Evolutionary conservation across 1,140 invertebrate genomes (phyloP), one percentile per base, ranked within the genome.

Genomic region (Coenobita brevimanus): DNA sequence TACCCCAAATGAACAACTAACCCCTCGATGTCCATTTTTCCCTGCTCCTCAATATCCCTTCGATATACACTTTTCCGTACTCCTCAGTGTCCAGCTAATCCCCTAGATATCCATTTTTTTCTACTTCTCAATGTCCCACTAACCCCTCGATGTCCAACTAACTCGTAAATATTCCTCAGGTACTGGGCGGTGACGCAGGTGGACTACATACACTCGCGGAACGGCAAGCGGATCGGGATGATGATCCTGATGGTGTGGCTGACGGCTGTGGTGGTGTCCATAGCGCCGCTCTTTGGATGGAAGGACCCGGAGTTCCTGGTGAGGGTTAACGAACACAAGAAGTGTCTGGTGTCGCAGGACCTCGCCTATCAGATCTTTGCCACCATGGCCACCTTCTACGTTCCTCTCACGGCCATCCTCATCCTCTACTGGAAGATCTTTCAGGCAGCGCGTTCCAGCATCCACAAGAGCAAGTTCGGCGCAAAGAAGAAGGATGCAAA

Each of bases 171-270:
- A n/a, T 36, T 33, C 30, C 38, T 43, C 93, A 98, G 97, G 92
- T 99, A 98, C 93, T 98, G 97, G 97, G 97, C 97, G 85, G 97
- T 99, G 89, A 98, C 97, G 46, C 95, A 98, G 92, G 96, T 99
- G 76, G 97, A 98, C 94, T 99, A 99, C 94, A 97, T 98, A 91
- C 96, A 97, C 92, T 96, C 96, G 54, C 94, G 97, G 90, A 97
- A 96, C 91, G 95, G 96, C 76, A 94, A 94, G 89, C 94, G 96
- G 82, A 99, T 99, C 91, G 95, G 97, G 88, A 94, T 95, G 27
- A 97, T 99, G 96, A 97, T 99, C 73, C 94, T 96, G 62, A 93
- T 97, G n/a, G 96, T 99, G 15, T 99, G 99, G 99, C 94, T 95
- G 24, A 95, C 97, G 6, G 96, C 98, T 1, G 94, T 99, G 57